Conservation (phyloP, 2,888 invertebrate genomes). For the Acanthosepion esculentum region DNA sequence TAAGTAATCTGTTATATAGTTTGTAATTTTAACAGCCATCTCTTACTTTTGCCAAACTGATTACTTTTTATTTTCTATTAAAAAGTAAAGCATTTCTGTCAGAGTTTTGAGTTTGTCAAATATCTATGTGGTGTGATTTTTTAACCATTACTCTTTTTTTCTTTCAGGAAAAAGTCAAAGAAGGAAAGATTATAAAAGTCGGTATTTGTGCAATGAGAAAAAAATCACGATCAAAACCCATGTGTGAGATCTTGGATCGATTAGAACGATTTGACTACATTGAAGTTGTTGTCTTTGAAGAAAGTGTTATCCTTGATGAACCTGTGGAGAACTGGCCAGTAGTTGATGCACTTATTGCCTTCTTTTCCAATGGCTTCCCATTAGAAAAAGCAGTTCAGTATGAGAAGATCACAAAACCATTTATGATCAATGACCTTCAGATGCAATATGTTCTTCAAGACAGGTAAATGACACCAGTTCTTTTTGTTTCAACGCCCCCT, state of each 20-base stretch:
- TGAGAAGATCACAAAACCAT: slow-evolving; percentile 92
- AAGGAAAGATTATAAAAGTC: slow-evolving; percentile 81
- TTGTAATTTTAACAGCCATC: no score
- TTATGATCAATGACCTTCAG: slow-evolving; percentile 97
- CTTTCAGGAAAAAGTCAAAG: not conserved
- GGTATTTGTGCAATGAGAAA: slow-evolving; percentile 99
- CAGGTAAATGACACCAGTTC: slow-evolving; percentile 70
- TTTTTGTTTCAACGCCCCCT: not conserved
- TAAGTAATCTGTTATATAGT: no score
- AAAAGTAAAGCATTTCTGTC: not conserved
- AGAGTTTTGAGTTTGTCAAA: not conserved
- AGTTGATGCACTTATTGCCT: slow-evolving; percentile 97
- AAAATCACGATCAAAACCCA: slow-evolving; percentile 98
- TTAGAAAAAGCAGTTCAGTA: slow-evolving; percentile 98
- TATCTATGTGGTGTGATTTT: not conserved
- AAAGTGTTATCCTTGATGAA: slow-evolving; percentile 95
- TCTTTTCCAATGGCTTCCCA: slow-evolving; percentile 98
- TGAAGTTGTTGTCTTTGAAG: slow-evolving; percentile 93
- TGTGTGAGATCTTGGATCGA: slow-evolving; percentile 97
- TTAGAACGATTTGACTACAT: slow-evolving; percentile 97
- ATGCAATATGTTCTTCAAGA: slow-evolving; percentile 98
- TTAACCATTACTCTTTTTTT: not conserved
- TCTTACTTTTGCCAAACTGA: no score
- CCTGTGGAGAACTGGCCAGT: slow-evolving; percentile 98
- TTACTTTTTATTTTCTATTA: no score